Percentiles rank a stretch among this genome's conserved stretches.
Conservation (phyloP, 35 echinoderm and acorn worm genomes). For the Hemicentrotus pulcherrimus region DNA sequence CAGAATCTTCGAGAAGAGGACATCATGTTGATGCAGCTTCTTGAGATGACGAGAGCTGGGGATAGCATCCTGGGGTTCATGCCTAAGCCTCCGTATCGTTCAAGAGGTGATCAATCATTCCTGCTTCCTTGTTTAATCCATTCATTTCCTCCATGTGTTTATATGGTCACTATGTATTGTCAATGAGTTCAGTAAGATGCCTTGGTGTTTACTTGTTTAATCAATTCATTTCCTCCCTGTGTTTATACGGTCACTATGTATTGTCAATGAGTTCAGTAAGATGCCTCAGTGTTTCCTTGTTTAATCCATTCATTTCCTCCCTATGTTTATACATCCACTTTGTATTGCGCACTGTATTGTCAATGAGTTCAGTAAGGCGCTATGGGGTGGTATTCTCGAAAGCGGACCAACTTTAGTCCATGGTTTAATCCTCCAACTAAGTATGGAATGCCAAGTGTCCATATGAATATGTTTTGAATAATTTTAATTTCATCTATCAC, state of each 20-base stretch:
- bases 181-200: no score
- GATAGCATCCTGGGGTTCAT: conserved; percentile 62
- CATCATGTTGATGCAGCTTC: conserved; percentile 78
- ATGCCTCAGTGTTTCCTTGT: no score
- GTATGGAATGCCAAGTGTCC: no score
- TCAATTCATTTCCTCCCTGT: neutral
- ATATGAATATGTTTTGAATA: no score
- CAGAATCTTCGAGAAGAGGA: conserved; percentile 64
- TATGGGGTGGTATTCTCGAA: no score
- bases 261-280: no score
- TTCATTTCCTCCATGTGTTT: neutral
- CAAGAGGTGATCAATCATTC: neutral
- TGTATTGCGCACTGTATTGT: no score
- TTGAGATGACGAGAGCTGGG: conserved; percentile 62
- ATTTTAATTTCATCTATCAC: no score
- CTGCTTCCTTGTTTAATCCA: neutral
- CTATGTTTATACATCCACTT: neutral
- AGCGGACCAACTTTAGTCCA: no score
- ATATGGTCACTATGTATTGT: neutral
- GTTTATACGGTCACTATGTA: neutral
- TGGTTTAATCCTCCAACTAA: no score
- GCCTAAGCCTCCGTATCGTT: conserved; percentile 63
- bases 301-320: neutral
- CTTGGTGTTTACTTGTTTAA: no score
- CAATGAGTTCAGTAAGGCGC: no score